A percentile compares a stretch with the other conserved stretches of the same genome.
These are phyloP conservation scores for Sigmodon hispidus DNA, from an alignment of 2,113 vertebrate species.

Conservation along the genomic window DNA sequence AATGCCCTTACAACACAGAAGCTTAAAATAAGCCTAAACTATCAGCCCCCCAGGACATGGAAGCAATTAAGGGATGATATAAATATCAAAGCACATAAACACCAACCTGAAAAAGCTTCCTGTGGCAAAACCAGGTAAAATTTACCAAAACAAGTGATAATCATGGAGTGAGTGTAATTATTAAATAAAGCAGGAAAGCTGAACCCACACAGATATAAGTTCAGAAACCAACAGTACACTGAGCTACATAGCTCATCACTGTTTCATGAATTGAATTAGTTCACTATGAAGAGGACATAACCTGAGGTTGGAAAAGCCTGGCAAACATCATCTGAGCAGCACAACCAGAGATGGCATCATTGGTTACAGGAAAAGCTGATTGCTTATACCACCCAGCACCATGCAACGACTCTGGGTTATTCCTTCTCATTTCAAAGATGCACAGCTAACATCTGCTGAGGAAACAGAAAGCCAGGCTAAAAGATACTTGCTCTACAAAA, in stretches of 20 bases:
- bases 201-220: not conserved
- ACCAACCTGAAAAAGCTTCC: not conserved
- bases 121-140: not conserved
- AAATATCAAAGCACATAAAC: not conserved
- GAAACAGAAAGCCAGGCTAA: not conserved
- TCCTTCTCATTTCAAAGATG: not conserved
- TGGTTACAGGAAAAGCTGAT: not conserved
- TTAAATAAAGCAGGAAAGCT: not conserved
- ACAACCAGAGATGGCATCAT: not conserved
- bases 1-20: not conserved
- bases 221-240: not conserved
- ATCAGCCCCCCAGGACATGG: not conserved
- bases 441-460: not conserved
- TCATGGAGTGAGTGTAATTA: not conserved
- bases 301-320: not conserved
- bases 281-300: not conserved
- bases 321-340: not conserved
- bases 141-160: not conserved
- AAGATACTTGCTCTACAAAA: not conserved
- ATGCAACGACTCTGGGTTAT: not conserved
- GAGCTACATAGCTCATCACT: not conserved
- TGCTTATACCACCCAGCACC: too few species aligned
- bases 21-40: not conserved
- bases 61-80: not conserved
- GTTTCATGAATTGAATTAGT: constrained; percentile 1